Evolutionary conservation across 2,888 invertebrate species (phyloP).

Genomic region (Caenorhabditis zanzibari): DNA sequence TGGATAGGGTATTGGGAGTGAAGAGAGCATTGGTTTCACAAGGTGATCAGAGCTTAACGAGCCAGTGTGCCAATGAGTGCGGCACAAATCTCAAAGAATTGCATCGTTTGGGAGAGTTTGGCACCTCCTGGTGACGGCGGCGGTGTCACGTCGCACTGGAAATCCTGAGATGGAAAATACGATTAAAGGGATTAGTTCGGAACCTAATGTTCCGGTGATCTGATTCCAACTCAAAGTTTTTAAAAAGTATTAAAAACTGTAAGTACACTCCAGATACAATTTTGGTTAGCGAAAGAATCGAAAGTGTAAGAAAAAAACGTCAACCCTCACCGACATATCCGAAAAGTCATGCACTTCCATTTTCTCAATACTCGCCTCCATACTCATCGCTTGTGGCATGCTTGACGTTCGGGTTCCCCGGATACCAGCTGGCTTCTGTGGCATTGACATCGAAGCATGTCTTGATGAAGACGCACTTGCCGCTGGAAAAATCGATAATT

Average conservation of each 20-base stretch:
- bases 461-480: slow-evolving; percentile 80
- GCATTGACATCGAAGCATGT: slow-evolving; percentile 83
- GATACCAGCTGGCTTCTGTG: slow-evolving; percentile 78
- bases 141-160: slow-evolving; percentile 75
- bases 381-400: slow-evolving; percentile 77
- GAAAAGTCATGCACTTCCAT: slow-evolving; percentile 59
- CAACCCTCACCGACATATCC: slow-evolving; percentile 58
- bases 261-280: slow-evolving; percentile 23
- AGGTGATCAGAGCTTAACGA: slow-evolving; percentile 85
- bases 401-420: slow-evolving; percentile 79
- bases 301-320: slow-evolving; percentile 39
- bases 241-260: slow-evolving; percentile 3
- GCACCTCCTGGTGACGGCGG: slow-evolving; percentile 79
- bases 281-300: background rate
- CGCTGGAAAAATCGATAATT: slow-evolving; percentile 65
- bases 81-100: slow-evolving; percentile 99
- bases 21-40: slow-evolving; percentile 7
- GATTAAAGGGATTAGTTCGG: background rate
- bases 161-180: slow-evolving; percentile 2
- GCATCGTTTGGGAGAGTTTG: slow-evolving; percentile 93
- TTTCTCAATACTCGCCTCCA: slow-evolving; percentile 66
- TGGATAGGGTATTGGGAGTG: background rate
- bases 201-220: too few relatives aligned
- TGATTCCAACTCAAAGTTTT: background rate
- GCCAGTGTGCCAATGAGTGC: slow-evolving; percentile 98